Evolutionary conservation across 1,140 invertebrate genomes (phyloP).

Genomic region (Thereuonema tuberculata): DNA sequence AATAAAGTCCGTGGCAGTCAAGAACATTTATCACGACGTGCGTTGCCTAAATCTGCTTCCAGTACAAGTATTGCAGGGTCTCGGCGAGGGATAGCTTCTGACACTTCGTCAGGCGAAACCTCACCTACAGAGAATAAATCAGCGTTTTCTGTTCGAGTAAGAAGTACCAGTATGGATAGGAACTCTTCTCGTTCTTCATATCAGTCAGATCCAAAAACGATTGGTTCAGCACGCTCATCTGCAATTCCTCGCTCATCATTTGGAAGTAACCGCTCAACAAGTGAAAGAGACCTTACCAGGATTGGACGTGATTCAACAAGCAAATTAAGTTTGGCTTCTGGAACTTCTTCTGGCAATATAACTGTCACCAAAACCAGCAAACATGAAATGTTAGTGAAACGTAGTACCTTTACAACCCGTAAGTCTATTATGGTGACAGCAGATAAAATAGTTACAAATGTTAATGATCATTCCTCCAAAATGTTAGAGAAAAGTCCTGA

Average conservation of each 20-base stretch:
- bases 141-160: not conserved
- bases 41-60: not conserved
- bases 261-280: constrained; percentile 12
- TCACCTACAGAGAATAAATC: not conserved
- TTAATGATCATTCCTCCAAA: not conserved
- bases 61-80: constrained; percentile 14
- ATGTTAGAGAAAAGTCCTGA: constrained; percentile 10
- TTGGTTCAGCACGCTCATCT: not conserved
- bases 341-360: not conserved
- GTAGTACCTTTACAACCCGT: not conserved
- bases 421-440: not conserved
- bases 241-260: constrained; percentile 9
- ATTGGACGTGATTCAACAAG: constrained; percentile 29
- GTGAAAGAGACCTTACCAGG: constrained; percentile 45
- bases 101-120: constrained; percentile 10
- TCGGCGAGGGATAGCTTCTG: constrained; percentile 11
- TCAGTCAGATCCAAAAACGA: not conserved
- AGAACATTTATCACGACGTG: constrained; percentile 24
- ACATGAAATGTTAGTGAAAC: not conserved
- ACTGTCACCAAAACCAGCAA: constrained; percentile 3
- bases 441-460: not conserved
- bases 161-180: not conserved
- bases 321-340: constrained; percentile 21
- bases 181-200: not conserved
- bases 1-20: constrained; percentile 45